These are phyloP conservation scores for Sericinus montela DNA, from an alignment of 2,888 invertebrate genomes.

Conservation along the genomic window DNA sequence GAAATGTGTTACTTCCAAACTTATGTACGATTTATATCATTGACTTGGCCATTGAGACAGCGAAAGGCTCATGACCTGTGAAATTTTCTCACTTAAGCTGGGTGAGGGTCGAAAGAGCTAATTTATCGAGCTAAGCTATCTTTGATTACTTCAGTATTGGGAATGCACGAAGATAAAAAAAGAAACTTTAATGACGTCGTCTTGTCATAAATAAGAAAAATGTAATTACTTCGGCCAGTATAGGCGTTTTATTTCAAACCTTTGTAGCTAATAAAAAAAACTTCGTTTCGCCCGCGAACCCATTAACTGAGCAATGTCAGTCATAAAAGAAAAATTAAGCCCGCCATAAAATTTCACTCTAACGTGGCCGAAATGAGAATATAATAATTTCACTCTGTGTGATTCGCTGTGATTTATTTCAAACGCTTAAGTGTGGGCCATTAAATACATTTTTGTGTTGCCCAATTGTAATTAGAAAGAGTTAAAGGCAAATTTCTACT, in stretches of 20 bases:
- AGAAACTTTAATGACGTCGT: no score
- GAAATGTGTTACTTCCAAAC: no score
- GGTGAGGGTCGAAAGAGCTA: no score
- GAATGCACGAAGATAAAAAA: no score
- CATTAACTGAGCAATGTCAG: conserved; percentile 25
- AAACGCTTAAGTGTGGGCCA: conserved; percentile 22
- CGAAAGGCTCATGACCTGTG: no score
- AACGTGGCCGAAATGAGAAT: conserved; percentile 30
- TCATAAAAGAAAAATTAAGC: conserved; percentile 36
- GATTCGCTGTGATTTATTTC: conserved; percentile 28
- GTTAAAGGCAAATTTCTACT: no score
- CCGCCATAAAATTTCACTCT: conserved; percentile 30
- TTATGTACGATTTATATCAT: no score
- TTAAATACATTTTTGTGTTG: conserved; percentile 3
- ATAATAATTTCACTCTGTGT: conserved; percentile 28
- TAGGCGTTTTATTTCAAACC: conserved; percentile 10
- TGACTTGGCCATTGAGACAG: no score
- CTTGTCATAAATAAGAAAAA: conserved; percentile 7
- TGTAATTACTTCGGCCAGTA: conserved; percentile 9
- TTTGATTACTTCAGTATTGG: no score
- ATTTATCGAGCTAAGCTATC: no score
- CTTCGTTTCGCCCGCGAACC: conserved; percentile 20
- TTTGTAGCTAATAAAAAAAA: conserved; percentile 23
- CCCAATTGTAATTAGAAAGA: not conserved
- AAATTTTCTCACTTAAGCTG: no score